Percentiles rank a stretch among this genome's conserved stretches.
Evolutionary conservation across 2,888 invertebrate species (phyloP).

Genomic region (Elaeidobius kamerunicus): DNA sequence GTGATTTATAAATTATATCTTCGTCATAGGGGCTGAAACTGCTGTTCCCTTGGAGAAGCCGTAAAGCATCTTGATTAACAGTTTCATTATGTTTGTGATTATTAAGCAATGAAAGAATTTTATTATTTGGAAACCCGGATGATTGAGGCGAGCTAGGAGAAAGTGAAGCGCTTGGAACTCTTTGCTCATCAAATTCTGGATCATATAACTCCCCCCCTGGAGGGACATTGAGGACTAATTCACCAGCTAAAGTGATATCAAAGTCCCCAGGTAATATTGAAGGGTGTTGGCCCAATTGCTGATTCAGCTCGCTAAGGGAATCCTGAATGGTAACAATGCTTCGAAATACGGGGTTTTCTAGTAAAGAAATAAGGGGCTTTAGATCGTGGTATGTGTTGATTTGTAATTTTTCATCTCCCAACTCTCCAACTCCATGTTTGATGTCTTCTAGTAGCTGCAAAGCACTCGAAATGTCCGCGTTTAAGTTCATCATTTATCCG

Average conservation of each 20-base stretch:
- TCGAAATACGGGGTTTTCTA: constrained; percentile 87
- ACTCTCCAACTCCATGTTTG: constrained; percentile 79
- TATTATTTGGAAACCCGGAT: constrained; percentile 75
- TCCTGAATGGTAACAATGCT: constrained; percentile 90
- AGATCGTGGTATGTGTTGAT: constrained; percentile 73
- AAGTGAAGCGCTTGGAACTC: constrained; percentile 73
- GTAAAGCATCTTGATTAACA: constrained; percentile 78
- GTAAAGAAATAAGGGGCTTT: constrained; percentile 74
- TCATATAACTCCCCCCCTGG: constrained; percentile 57
- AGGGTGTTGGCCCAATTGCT: constrained; percentile 85
- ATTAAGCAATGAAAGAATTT: constrained; percentile 77
- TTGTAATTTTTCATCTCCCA: constrained; percentile 79
- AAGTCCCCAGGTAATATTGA: constrained; percentile 92
- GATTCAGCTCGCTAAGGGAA: constrained; percentile 81
- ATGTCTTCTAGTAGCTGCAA: constrained; percentile 86
- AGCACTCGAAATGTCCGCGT: constrained; percentile 83
- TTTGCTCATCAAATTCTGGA: constrained; percentile 68
- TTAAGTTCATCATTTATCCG: constrained; percentile 51
- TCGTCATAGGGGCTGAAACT: constrained; percentile 58
- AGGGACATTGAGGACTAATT: constrained; percentile 64
- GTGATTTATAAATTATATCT: constrained; percentile 52
- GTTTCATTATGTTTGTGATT: constrained; percentile 51
- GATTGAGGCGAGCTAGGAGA: constrained; percentile 69
- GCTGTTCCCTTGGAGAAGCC: constrained; percentile 70
- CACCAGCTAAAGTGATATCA: constrained; percentile 78